Percentiles rank a stretch among this genome's conserved stretches.
Conservation (phyloP, 2,888 invertebrate genomes). For the Callyntrura sp. region DNA sequence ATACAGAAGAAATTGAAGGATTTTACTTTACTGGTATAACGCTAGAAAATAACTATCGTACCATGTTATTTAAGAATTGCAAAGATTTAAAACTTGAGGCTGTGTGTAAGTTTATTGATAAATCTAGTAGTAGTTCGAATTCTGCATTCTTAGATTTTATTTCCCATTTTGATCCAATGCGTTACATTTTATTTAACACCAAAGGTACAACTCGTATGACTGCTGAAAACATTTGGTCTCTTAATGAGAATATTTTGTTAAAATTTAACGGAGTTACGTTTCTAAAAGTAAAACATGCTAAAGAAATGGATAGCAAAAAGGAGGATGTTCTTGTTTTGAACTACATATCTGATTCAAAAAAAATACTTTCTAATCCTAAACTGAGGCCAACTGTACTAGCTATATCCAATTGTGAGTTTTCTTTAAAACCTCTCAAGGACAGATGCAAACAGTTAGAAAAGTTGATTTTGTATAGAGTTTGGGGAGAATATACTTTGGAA, state of each 20-base stretch:
- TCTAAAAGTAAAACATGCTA: constrained; percentile 31
- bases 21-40: background rate
- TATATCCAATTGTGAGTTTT: constrained; percentile 66
- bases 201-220: background rate
- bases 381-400: constrained; percentile 39
- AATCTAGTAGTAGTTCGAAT: no score
- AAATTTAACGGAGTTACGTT: constrained; percentile 66
- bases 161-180: constrained; percentile 36
- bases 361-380: constrained; percentile 39
- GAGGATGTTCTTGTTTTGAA: constrained; percentile 26
- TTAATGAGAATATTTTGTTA: constrained; percentile 31
- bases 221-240: constrained; percentile 58
- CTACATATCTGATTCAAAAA: constrained; percentile 29
- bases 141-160: constrained; percentile 43
- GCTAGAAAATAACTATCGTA: background rate
- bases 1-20: background rate
- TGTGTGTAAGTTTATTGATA: background rate
- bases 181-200: constrained; percentile 33
- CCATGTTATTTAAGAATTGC: background rate
- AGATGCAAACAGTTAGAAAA: constrained; percentile 27
- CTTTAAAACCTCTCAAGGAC: background rate
- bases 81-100: background rate
- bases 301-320: background rate
- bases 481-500: constrained; percentile 57
- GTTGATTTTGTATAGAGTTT: constrained; percentile 56